Conservation (phyloP, 2,888 invertebrate genomes). For the Deroplatys truncata region DNA sequence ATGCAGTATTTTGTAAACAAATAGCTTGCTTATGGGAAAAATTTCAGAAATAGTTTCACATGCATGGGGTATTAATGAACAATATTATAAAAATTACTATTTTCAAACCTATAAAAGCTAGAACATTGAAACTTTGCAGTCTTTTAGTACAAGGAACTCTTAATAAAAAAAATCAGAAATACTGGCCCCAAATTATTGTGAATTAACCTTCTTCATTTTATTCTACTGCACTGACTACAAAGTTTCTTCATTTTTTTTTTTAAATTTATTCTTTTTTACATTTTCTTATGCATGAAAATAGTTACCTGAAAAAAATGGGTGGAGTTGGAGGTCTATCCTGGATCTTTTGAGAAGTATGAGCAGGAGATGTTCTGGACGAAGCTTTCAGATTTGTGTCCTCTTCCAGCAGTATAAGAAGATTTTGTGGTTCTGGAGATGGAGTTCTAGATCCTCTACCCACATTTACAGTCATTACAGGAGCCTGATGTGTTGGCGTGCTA, state of each 20-base stretch:
- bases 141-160: too few relatives aligned
- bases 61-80: too few relatives aligned
- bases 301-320: slow-evolving; percentile 67
- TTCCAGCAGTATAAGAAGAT: slow-evolving; percentile 60
- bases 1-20: too few relatives aligned
- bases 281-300: background rate
- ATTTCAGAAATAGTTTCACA: too few relatives aligned
- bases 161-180: too few relatives aligned
- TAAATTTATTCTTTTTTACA: background rate
- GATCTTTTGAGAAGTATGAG: slow-evolving; percentile 25
- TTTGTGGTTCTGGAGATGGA: slow-evolving; percentile 30
- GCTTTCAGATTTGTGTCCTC: slow-evolving; percentile 52
- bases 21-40: too few relatives aligned
- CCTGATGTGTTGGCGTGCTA: slow-evolving; percentile 65
- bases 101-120: too few relatives aligned
- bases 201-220: too few relatives aligned
- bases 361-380: slow-evolving; percentile 29
- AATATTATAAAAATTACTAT: too few relatives aligned
- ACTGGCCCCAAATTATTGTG: too few relatives aligned
- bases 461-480: slow-evolving; percentile 72
- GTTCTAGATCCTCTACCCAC: slow-evolving; percentile 33
- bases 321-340: slow-evolving; percentile 28
- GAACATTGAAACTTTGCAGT: too few relatives aligned
- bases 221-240: too few relatives aligned
- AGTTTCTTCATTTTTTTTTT: background rate